Evolutionary conservation across 2,113 vertebrate species (phyloP).

Genomic region (Lepus americanus): DNA sequence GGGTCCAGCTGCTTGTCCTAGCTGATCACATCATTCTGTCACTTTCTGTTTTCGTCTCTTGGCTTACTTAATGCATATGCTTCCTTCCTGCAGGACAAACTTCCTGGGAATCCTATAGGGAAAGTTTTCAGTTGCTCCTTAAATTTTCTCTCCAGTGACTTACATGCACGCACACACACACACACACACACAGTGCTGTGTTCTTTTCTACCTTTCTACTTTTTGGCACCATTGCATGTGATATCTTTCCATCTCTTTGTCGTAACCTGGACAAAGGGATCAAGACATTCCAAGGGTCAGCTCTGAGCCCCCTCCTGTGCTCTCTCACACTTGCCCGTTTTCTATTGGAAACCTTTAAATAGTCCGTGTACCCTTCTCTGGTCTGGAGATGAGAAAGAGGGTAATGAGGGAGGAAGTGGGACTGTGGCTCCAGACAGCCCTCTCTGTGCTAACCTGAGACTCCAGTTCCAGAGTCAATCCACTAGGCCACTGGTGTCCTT

Average conservation of each 20-base stretch:
- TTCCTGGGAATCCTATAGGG: neutral
- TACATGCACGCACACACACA: neutral
- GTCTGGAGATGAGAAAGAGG: neutral
- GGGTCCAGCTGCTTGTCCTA: neutral
- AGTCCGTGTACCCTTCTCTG: neutral
- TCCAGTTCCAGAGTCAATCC: neutral
- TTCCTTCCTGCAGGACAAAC: neutral
- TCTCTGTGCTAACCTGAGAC: neutral
- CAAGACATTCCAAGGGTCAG: neutral
- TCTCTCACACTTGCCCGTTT: neutral
- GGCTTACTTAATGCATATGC: neutral
- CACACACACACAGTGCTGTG: neutral
- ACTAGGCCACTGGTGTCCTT: no score
- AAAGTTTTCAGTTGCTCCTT: neutral
- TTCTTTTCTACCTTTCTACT: neutral
- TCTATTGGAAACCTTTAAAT: neutral
- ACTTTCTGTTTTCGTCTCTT: neutral
- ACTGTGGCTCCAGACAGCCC: accelerated
- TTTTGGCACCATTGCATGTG: neutral
- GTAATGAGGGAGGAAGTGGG: neutral
- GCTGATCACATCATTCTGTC: neutral
- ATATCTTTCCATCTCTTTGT: neutral
- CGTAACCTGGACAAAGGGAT: neutral
- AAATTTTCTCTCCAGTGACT: neutral
- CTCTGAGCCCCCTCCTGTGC: neutral